These are phyloP conservation scores for Caenorhabditis angaria DNA, from an alignment of 2,888 invertebrate species.

Conservation along the genomic window DNA sequence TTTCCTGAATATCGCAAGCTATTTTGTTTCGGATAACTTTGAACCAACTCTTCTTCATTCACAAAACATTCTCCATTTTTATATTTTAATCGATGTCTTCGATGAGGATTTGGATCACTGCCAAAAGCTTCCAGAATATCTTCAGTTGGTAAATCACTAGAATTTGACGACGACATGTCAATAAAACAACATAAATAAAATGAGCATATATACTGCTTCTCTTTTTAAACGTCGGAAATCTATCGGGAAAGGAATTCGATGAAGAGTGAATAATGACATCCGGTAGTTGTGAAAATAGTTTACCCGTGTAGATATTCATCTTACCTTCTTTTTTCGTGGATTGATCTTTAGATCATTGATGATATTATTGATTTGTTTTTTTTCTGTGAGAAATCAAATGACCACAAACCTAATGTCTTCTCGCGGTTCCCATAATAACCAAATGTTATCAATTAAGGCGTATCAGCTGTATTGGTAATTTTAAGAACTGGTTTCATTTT, in stretches of 20 bases:
- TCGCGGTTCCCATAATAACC: no score
- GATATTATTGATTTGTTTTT: background rate
- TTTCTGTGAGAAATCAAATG: no score
- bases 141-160: conserved; percentile 42
- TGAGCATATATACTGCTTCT: conserved; percentile 12
- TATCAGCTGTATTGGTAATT: no score
- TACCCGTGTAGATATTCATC: background rate
- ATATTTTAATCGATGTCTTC: conserved; percentile 34
- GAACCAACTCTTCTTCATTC: conserved; percentile 29
- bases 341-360: no score
- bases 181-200: background rate
- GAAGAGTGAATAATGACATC: conserved; percentile 41
- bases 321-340: background rate
- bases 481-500: no score
- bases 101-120: conserved; percentile 44
- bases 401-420: no score
- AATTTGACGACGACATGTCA: conserved; percentile 7
- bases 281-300: conserved; percentile 14
- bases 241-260: conserved; percentile 25
- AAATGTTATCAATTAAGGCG: no score
- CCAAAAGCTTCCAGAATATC: conserved; percentile 52
- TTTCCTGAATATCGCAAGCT: conserved; percentile 34
- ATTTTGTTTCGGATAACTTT: conserved; percentile 36
- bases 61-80: conserved; percentile 46
- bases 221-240: conserved; percentile 35